Conservation (phyloP, 2,888 invertebrate species). For the Protula sp. region DNA sequence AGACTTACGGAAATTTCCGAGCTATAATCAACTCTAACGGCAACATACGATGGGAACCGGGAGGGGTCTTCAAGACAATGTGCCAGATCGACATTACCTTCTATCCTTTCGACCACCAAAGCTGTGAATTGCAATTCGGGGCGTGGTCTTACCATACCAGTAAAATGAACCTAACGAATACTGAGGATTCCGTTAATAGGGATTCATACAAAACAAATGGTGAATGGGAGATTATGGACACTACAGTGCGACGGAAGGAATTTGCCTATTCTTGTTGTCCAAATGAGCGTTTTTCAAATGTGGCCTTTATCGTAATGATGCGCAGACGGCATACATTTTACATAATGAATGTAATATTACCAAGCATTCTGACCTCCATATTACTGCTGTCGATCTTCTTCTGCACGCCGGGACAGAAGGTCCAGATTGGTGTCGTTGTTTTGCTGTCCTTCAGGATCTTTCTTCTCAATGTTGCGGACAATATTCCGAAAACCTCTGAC, state of each 20-base stretch:
- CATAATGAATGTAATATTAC: slow-evolving; percentile 29
- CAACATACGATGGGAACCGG: slow-evolving; percentile 27
- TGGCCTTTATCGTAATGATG: slow-evolving; percentile 22
- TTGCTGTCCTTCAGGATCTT: slow-evolving; percentile 27
- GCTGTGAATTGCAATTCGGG: slow-evolving; percentile 22
- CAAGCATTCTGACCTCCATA: slow-evolving; percentile 28
- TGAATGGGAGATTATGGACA: slow-evolving; percentile 12
- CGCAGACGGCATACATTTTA: slow-evolving; percentile 28
- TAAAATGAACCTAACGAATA: slow-evolving; percentile 26
- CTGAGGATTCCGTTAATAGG: slow-evolving; percentile 7
- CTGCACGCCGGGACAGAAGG: slow-evolving; percentile 28
- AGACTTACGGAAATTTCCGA: slow-evolving; percentile 26
- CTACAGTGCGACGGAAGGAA: slow-evolving; percentile 14
- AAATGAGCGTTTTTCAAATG: slow-evolving; percentile 22
- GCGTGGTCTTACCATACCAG: slow-evolving; percentile 27
- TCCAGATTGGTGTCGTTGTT: slow-evolving; percentile 27
- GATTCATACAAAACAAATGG: slow-evolving; percentile 2
- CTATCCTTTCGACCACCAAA: slow-evolving; percentile 24
- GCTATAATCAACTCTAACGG: slow-evolving; percentile 23
- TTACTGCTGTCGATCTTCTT: slow-evolving; percentile 27
- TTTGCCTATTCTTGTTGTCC: slow-evolving; percentile 19
- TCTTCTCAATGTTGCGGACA: slow-evolving; percentile 26
- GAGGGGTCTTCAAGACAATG: slow-evolving; percentile 26
- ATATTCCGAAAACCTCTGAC: slow-evolving; percentile 28
- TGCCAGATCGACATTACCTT: slow-evolving; percentile 29